These are phyloP conservation scores for Agriotes lineatus DNA, from an alignment of 2,888 invertebrate species.

Conservation along the genomic window DNA sequence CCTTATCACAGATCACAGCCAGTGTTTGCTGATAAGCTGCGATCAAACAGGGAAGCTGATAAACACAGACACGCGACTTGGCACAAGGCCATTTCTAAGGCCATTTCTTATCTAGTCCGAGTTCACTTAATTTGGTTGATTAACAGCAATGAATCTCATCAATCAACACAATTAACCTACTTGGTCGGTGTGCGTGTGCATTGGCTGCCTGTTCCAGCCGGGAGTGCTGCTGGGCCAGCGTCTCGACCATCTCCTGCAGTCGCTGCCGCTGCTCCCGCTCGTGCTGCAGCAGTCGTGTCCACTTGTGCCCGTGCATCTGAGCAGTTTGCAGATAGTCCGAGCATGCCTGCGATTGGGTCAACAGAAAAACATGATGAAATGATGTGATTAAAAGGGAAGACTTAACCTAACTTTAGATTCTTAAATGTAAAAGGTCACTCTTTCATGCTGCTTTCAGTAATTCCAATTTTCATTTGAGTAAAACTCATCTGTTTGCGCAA, in stretches of 20 bases:
- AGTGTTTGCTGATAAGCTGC: background rate
- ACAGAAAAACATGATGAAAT: too few species aligned
- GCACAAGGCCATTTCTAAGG: background rate
- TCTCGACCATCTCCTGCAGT: slow-evolving; percentile 96
- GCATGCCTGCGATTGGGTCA: slow-evolving; percentile 77
- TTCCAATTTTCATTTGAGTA: too few species aligned
- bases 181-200: slow-evolving; percentile 70
- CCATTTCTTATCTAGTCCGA: background rate
- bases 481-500: too few species aligned
- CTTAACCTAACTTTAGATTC: too few species aligned
- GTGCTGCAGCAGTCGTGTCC: slow-evolving; percentile 93
- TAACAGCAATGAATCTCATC: slow-evolving; percentile 2
- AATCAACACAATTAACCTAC: slow-evolving; percentile 58
- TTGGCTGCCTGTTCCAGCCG: slow-evolving; percentile 92
- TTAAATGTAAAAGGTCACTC: too few species aligned
- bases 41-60: background rate
- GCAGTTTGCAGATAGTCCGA: slow-evolving; percentile 92
- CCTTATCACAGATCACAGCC: too few species aligned
- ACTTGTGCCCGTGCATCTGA: slow-evolving; percentile 90
- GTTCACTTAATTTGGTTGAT: slow-evolving; percentile 9
- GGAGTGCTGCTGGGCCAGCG: slow-evolving; percentile 96
- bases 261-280: slow-evolving; percentile 94
- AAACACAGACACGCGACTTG: background rate
- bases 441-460: too few species aligned
- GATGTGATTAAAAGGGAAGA: too few species aligned